Percentiles rank a stretch among this genome's conserved stretches.
These are phyloP conservation scores for Centropristis striata DNA, from an alignment of 2,113 vertebrate species.

Conservation along the genomic window DNA sequence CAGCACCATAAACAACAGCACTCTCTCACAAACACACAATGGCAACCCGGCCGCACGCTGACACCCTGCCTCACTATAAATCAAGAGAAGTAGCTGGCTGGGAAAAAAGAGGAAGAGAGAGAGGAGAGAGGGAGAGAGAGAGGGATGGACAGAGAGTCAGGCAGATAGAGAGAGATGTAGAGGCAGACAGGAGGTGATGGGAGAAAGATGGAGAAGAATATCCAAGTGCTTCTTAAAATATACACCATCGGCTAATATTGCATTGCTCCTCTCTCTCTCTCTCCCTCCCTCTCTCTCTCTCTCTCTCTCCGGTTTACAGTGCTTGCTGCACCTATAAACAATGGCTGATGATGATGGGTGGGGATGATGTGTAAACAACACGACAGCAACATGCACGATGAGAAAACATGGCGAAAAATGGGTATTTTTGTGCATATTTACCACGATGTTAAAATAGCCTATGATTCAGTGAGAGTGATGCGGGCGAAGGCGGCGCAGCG, in stretches of 20 bases:
- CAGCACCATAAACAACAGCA: constrained; percentile 94
- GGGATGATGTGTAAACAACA: constrained; percentile 78
- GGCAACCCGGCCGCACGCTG: constrained; percentile 90
- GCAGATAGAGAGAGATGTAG: constrained; percentile 78
- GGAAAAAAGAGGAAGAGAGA: constrained; percentile 67
- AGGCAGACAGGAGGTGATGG: constrained; percentile 74
- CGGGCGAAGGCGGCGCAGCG: constrained; percentile 71
- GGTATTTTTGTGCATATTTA: constrained; percentile 94
- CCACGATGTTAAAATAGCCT: constrained; percentile 96
- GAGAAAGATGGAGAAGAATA: constrained; percentile 80
- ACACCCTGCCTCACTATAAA: constrained; percentile 97
- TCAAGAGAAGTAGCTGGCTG: constrained; percentile 88
- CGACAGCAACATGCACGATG: constrained; percentile 77
- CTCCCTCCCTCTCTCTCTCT: constrained; percentile 10
- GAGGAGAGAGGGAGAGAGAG: constrained; percentile 57
- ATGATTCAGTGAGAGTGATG: constrained; percentile 95
- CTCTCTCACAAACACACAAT: constrained; percentile 93
- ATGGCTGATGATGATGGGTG: constrained; percentile 72
- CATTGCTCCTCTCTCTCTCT: constrained; percentile 20
- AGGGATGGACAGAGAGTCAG: constrained; percentile 55
- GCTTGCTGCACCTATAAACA: constrained; percentile 58
- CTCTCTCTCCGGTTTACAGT: constrained; percentile 21
- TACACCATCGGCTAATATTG: constrained; percentile 85
- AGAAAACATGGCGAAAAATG: constrained; percentile 81
- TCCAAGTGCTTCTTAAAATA: constrained; percentile 75